phyloP scores from a whole-genome alignment of 37 sponge, comb jelly and placozoan genomes.

The Halichondria panicea region DNA sequence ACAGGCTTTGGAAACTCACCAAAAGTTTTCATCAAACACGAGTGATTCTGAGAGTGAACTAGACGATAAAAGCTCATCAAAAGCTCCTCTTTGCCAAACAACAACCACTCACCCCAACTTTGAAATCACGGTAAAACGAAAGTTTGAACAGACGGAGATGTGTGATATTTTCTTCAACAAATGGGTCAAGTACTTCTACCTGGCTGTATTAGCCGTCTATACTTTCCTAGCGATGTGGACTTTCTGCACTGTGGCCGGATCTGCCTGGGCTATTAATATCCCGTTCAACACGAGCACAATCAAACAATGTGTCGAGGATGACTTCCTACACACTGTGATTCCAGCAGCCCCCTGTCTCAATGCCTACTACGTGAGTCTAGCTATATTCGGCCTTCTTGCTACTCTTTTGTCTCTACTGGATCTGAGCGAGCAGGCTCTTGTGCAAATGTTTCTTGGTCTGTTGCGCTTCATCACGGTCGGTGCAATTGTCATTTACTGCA shows the following conservation, averaged over 20 bases:
- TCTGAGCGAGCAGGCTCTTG: constrained; percentile 78
- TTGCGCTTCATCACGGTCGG: constrained; percentile 69
- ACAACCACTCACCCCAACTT: constrained; percentile 45
- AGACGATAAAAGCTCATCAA: constrained; percentile 1
- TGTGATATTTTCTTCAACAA: constrained; percentile 67
- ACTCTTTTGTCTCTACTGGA: constrained; percentile 67
- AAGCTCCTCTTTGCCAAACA: not conserved
- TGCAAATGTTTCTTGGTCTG: constrained; percentile 73
- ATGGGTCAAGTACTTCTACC: constrained; percentile 55
- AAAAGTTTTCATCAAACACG: not conserved
- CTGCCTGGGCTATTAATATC: constrained; percentile 87
- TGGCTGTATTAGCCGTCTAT: constrained; percentile 53
- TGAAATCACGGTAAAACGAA: constrained; percentile 50
- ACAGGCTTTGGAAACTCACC: not conserved
- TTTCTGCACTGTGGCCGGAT: constrained; percentile 75
- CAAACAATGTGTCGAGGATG: constrained; percentile 46
- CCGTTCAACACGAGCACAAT: constrained; percentile 64
- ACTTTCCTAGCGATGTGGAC: constrained; percentile 51
- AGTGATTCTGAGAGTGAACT: constrained; percentile 14
- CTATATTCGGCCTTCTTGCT: constrained; percentile 70
- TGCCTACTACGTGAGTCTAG: constrained; percentile 71
- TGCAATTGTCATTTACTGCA: constrained; percentile 63
- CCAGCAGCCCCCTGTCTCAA: constrained; percentile 62
- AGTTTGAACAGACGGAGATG: constrained; percentile 80
- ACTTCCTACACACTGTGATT: constrained; percentile 49